Conservation (phyloP, 92 coral and sea anemone genomes). For the Plumapathes pennacea region DNA sequence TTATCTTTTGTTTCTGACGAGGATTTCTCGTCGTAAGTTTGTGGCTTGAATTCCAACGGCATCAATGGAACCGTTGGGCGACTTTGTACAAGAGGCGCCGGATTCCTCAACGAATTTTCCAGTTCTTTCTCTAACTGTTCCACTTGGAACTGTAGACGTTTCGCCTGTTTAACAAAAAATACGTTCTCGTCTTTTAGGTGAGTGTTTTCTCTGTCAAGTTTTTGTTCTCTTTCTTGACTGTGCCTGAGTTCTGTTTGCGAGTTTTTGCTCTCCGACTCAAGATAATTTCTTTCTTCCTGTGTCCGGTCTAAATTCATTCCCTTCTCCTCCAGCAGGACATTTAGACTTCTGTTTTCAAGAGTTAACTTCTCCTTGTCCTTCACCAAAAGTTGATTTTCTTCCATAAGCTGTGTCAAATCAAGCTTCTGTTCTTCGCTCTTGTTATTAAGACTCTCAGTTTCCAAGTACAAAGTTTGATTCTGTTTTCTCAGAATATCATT, state of each 20-base stretch:
- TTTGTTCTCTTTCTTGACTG: conserved; percentile 25
- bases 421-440: conserved; percentile 33
- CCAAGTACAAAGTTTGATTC: conserved; percentile 89
- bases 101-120: conserved; percentile 41
- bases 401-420: conserved; percentile 29
- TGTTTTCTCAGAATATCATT: conserved; percentile 86
- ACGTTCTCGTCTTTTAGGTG: conserved; percentile 64
- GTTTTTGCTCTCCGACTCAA: conserved; percentile 28
- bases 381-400: conserved; percentile 39
- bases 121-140: conserved; percentile 62
- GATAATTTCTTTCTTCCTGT: conserved; percentile 44
- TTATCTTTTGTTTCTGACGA: conserved; percentile 16
- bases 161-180: conserved; percentile 63
- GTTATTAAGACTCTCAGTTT: conserved; percentile 77
- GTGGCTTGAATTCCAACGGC: too few species aligned
- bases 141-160: conserved; percentile 69
- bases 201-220: conserved; percentile 56
- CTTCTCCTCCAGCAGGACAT: conserved; percentile 40
- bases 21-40: conserved; percentile 7
- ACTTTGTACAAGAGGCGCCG: conserved; percentile 15
- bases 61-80: too few species aligned
- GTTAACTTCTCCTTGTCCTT: conserved; percentile 69
- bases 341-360: conserved; percentile 56
- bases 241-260: conserved; percentile 54
- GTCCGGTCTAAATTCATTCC: conserved; percentile 53